Evolutionary conservation across 2,888 invertebrate species (phyloP), one percentile per base, ranked within the genome.

Genomic region (Quadroppia sp.): DNA sequence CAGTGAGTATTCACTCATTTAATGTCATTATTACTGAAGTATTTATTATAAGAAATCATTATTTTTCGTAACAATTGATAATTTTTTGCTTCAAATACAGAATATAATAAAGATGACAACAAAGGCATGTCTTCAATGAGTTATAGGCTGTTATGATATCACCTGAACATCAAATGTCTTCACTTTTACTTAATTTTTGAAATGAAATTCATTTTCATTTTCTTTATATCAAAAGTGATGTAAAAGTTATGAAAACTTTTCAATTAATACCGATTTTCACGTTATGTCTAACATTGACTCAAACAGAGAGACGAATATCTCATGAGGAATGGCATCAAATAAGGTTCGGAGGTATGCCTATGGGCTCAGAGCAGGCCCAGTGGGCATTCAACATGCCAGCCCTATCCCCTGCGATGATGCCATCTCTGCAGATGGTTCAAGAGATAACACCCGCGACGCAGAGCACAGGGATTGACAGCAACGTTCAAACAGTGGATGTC

Each of bases 241-340:
- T n/a, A 36, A 9, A 36, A 36, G 9, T 36, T 36, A 36, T 36
- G 36, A 36, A 36, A 36, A 36, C 9, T 7, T 36, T 36, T 36
- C 9, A 36, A 4, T 7, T 7, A 7, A 36, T 36, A 7, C 9
- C 9, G 36, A 50, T 20, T 50, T 50, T 50, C 7, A 20, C 15
- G 6, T 50, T 15, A 50, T 50, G 4, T n/a, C 50, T 50, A 17
- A 15, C 20, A 9, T 36, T 25, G 1, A 61, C 15, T 61, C 20
- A 9, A 1, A 28, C 25, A 9, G 67, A 67, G 42, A 17, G 67
- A 2, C 36, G 67, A 23, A 40, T 67, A 67, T 17, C 40, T 36
- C 23, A 36, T 6, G 67, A 67, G 42, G 67, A 67, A 42, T 67
- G 67, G 67, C 67, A 67, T 13, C 36, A 20, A 30, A 15, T 40